phyloP scores from a whole-genome alignment of 2,113 vertebrate species.

The Rhinogobius similis region DNA sequence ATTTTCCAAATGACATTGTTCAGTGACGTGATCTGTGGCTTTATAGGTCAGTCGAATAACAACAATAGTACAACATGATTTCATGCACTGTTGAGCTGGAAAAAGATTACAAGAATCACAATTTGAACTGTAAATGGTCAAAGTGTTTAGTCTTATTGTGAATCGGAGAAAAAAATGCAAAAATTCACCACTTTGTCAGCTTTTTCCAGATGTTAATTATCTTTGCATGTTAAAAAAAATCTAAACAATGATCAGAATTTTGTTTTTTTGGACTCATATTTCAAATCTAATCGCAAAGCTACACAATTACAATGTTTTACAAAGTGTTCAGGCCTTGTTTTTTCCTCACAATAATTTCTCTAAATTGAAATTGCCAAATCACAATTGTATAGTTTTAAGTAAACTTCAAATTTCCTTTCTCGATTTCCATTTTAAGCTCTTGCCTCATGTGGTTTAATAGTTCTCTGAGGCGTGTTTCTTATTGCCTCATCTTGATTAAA shows the following conservation, averaged over 20 bases:
- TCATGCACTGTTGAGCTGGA: background rate
- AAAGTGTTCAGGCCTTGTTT: too few relatives aligned
- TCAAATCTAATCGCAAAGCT: too few relatives aligned
- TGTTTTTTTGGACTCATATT: too few relatives aligned
- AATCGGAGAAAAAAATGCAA: too few relatives aligned
- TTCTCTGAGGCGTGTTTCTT: conserved; percentile 70
- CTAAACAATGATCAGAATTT: too few relatives aligned
- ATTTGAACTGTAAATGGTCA: too few relatives aligned
- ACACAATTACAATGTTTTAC: too few relatives aligned
- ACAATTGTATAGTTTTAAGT: background rate
- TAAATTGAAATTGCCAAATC: background rate
- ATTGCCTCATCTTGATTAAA: conserved; percentile 67
- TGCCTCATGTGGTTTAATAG: conserved; percentile 86
- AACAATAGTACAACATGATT: background rate
- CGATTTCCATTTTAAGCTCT: background rate
- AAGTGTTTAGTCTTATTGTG: too few relatives aligned
- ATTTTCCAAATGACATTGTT: background rate
- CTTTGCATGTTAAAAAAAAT: too few relatives aligned
- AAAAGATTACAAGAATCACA: background rate
- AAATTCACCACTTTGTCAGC: too few relatives aligned
- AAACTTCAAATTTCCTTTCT: background rate
- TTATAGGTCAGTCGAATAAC: conserved; percentile 39
- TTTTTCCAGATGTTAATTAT: too few relatives aligned
- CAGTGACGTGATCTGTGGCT: conserved; percentile 6
- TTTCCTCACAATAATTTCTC: too few relatives aligned